Percentiles rank a stretch among this genome's conserved stretches.
Conservation (phyloP, 2,113 vertebrate genomes). For the Eurypyga helias region DNA sequence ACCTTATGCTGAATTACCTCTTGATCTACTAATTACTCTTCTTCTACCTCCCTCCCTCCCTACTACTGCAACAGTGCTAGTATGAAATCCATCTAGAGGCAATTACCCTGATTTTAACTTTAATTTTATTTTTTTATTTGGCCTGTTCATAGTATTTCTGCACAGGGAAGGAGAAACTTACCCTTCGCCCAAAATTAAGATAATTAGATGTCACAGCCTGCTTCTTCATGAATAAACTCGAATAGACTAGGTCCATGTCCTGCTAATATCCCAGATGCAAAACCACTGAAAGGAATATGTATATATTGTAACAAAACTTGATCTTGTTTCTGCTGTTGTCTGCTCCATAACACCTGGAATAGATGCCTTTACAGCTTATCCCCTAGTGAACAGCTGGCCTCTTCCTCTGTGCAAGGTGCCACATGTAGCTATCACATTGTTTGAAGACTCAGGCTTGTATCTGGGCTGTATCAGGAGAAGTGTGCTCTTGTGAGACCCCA, state of each 20-base stretch:
- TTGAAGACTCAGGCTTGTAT: background rate
- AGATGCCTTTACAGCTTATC: background rate
- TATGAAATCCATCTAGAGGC: background rate
- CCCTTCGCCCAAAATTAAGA: background rate
- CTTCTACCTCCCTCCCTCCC: background rate
- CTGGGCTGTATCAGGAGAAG: no score
- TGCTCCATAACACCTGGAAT: background rate
- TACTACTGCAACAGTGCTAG: background rate
- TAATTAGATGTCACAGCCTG: background rate
- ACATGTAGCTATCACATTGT: background rate
- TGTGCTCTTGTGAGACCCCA: no score
- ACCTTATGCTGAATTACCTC: background rate
- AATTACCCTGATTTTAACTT: background rate
- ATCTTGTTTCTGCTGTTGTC: background rate
- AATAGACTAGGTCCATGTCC: background rate
- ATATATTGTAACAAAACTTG: background rate
- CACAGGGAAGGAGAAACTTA: background rate
- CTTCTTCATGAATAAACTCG: background rate
- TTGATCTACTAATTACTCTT: background rate
- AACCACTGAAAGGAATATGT: background rate
- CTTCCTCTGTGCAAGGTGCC: background rate
- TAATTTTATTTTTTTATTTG: background rate
- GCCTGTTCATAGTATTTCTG: background rate
- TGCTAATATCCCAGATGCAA: background rate
- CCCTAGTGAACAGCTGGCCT: background rate